Base-by-base conservation (phyloP, 1,140 invertebrate species). In the Scaptomyza graminum region DNA sequence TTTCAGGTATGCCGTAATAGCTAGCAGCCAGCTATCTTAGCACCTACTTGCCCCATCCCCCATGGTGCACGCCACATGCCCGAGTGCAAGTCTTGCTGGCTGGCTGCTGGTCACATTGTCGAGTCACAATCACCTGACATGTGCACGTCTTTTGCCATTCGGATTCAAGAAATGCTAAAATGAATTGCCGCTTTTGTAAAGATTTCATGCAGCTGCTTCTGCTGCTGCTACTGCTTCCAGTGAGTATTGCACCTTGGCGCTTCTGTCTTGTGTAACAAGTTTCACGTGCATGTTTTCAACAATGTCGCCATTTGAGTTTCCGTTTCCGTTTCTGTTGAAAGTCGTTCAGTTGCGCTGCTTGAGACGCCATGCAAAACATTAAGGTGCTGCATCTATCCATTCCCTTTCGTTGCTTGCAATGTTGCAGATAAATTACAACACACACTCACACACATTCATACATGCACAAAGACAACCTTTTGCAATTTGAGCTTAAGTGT, bases 171-270 rank as follows among this genome's bases (percentile, higher is more conserved):
- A 85, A 85, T 85, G 74, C 71, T 87, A 72, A 85, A 85, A 85
- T 85, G 82, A 85, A 85, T 85, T 85, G 82, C 82, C 82, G 82
- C 82, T 87, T 85, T 85, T 85, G 82, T 76, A 75, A 81, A 87
- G 82, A 85, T 85, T 85, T 87, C 82, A 74, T 78, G 76, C 74
- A 85, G 55, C 56, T 71, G 79, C 79, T 67, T 60, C 52, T 51
- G 31, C n/a, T 68, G 12, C 44, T 59, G 37, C 11, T 54, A n/a
- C 18, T 47, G 50, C 8, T 34, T 34, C 1, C 31, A 34, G 31
- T 34, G 7, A 43, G 51, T 70, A 47, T 59, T 25, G 62, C 62
- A 64, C 59, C 63, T 61, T 65, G 49, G 28, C 28, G 49, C 51
- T 34, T 34, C 8, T 37, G 60, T n/a, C 68, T 76, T 65, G 63